Evolutionary conservation across 1,140 invertebrate species (phyloP).

Genomic region (Anoplophora glabripennis): DNA sequence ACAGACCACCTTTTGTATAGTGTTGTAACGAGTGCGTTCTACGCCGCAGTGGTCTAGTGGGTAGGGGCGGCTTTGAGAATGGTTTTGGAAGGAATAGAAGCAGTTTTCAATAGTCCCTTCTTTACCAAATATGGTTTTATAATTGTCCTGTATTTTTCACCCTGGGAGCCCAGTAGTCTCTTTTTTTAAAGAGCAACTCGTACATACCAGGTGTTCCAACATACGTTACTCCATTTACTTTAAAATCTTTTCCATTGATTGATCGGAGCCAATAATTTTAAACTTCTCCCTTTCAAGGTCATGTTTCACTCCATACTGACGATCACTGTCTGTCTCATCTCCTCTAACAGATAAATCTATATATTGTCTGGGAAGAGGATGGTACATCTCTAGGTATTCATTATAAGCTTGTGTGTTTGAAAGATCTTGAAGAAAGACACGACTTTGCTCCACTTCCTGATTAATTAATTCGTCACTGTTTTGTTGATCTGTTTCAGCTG

Average conservation of each 20-base stretch:
- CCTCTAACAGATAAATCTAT: conserved; percentile 10
- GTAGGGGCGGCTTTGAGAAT: too few relatives aligned
- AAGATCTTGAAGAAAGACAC: too few relatives aligned
- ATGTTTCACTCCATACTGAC: conserved; percentile 24
- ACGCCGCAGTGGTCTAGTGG: too few relatives aligned
- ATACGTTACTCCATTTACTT: conserved; percentile 20
- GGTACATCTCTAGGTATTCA: conserved; percentile 1
- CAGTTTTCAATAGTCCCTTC: conserved; percentile 31
- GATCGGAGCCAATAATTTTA: conserved; percentile 9
- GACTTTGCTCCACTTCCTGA: too few relatives aligned
- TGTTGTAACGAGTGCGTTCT: too few relatives aligned
- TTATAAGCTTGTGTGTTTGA: conserved; percentile 2
- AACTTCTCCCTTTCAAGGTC: conserved; percentile 18
- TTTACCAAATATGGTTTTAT: conserved; percentile 20
- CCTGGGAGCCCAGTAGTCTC: conserved; percentile 19
- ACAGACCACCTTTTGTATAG: too few relatives aligned
- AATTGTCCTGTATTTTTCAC: conserved; percentile 24
- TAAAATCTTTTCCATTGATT: conserved; percentile 18
- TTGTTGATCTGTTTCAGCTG: too few relatives aligned
- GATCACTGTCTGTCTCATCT: conserved; percentile 10
- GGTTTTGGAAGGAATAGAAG: too few relatives aligned
- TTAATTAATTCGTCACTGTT: too few relatives aligned
- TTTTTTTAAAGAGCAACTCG: conserved; percentile 32
- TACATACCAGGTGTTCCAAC: conserved; percentile 25
- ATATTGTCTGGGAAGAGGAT: conserved; percentile 7